Conservation (phyloP, 2,113 vertebrate species). For the Oxyruncus cristatus region DNA sequence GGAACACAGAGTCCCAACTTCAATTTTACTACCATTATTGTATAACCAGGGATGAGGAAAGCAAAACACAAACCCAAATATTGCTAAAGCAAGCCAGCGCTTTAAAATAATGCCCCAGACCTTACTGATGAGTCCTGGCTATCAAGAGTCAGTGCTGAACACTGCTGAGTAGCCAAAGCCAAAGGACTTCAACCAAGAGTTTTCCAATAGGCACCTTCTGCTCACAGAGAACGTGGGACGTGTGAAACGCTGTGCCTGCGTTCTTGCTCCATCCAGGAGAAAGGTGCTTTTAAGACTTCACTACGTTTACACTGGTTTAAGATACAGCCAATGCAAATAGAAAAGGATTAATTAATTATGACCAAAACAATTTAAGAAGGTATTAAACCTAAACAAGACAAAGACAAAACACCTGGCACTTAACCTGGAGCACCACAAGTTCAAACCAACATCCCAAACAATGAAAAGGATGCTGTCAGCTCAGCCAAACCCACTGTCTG, state of each 20-base stretch:
- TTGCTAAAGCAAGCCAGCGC: neutral
- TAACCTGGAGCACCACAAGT: accelerated
- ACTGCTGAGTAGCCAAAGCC: neutral
- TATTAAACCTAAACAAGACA: neutral
- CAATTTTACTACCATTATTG: neutral
- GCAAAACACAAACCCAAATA: neutral
- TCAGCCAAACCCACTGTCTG: accelerated
- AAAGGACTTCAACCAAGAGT: neutral
- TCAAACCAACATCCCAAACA: neutral
- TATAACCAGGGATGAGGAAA: neutral
- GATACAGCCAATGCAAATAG: neutral
- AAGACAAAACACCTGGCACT: neutral
- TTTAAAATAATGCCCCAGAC: neutral
- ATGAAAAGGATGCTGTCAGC: neutral
- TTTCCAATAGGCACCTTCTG: neutral
- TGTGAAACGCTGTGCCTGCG: accelerated
- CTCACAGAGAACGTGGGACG: accelerated
- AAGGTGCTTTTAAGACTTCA: neutral
- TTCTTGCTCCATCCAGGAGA: neutral
- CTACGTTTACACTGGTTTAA: neutral
- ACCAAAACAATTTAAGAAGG: neutral
- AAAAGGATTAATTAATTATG: neutral
- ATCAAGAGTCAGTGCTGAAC: neutral
- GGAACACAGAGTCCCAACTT: neutral
- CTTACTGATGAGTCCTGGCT: neutral